Conservation (phyloP, 1,140 invertebrate genomes). For the Heterodera schachtii region DNA sequence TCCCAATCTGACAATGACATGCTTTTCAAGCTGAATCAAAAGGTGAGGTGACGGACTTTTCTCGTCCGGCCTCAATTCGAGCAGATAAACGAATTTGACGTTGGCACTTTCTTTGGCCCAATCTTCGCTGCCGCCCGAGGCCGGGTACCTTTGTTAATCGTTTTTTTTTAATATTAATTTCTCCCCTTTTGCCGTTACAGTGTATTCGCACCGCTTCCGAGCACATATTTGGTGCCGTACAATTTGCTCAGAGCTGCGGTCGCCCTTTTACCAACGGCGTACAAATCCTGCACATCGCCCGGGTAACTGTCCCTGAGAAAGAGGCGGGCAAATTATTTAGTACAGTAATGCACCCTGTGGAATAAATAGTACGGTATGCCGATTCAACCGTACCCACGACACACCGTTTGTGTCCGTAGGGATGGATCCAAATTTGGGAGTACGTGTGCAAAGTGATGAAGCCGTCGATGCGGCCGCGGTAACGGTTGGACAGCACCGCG, state of each 20-base stretch:
- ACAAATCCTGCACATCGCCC: slow-evolving; percentile 64
- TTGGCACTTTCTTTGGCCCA: slow-evolving; percentile 62
- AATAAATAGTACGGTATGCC: no score
- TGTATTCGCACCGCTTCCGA: slow-evolving; percentile 56
- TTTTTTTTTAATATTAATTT: slow-evolving; percentile 3
- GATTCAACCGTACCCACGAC: background rate
- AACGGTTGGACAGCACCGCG: slow-evolving; percentile 57
- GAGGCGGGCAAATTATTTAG: background rate
- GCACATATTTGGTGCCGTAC: slow-evolving; percentile 65
- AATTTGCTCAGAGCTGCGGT: slow-evolving; percentile 53
- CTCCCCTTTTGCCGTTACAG: slow-evolving; percentile 14
- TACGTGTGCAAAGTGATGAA: slow-evolving; percentile 65
- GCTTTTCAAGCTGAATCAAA: slow-evolving; percentile 1
- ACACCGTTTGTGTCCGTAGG: slow-evolving; percentile 58
- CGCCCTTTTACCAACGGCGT: slow-evolving; percentile 61
- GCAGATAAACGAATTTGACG: slow-evolving; percentile 62
- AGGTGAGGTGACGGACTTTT: slow-evolving; percentile 49
- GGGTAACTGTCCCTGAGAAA: slow-evolving; percentile 57
- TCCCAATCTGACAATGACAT: slow-evolving; percentile 56
- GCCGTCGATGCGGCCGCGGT: slow-evolving; percentile 58
- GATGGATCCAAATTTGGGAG: slow-evolving; percentile 66
- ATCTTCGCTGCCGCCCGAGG: slow-evolving; percentile 64
- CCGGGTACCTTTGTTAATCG: slow-evolving; percentile 50
- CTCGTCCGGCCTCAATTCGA: slow-evolving; percentile 64
- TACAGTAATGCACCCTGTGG: background rate